Conservation (phyloP, 2,888 invertebrate genomes). For the Eupithecia abbreviata region DNA sequence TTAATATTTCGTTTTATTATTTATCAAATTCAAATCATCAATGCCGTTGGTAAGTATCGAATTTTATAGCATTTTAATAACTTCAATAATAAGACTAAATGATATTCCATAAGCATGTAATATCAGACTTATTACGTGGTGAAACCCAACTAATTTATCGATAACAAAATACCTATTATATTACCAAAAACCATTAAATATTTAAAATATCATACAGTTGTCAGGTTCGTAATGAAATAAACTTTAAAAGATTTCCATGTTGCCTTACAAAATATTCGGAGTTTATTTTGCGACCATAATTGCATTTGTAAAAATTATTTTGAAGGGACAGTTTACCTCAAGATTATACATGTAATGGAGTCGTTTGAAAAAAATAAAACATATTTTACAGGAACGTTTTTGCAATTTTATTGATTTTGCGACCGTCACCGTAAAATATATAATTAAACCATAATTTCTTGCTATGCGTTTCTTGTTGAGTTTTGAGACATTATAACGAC, state of each 20-base stretch:
- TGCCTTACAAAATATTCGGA: constrained; percentile 50
- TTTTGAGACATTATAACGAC: background rate
- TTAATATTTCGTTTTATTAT: constrained; percentile 35
- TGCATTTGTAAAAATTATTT: constrained; percentile 61
- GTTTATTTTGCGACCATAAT: constrained; percentile 63
- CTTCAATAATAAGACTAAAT: constrained; percentile 58
- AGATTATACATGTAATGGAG: constrained; percentile 30
- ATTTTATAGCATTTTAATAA: constrained; percentile 67
- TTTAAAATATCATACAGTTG: constrained; percentile 48
- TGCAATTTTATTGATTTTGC: background rate
- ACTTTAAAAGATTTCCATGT: constrained; percentile 47
- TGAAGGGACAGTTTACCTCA: constrained; percentile 43
- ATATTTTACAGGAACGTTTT: too few relatives aligned
- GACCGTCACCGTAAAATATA: background rate
- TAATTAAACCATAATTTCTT: background rate
- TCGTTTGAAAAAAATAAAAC: background rate
- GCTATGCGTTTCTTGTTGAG: background rate
- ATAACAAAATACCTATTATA: constrained; percentile 45
- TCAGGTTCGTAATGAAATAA: constrained; percentile 47
- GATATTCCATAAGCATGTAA: constrained; percentile 57
- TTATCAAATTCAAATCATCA: constrained; percentile 39
- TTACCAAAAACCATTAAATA: constrained; percentile 46
- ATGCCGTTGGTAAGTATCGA: constrained; percentile 45
- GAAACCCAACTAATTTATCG: constrained; percentile 59
- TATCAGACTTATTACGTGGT: constrained; percentile 60